These are phyloP conservation scores for Catocala sponsa DNA, from an alignment of 2,888 invertebrate genomes.

Conservation along the genomic window DNA sequence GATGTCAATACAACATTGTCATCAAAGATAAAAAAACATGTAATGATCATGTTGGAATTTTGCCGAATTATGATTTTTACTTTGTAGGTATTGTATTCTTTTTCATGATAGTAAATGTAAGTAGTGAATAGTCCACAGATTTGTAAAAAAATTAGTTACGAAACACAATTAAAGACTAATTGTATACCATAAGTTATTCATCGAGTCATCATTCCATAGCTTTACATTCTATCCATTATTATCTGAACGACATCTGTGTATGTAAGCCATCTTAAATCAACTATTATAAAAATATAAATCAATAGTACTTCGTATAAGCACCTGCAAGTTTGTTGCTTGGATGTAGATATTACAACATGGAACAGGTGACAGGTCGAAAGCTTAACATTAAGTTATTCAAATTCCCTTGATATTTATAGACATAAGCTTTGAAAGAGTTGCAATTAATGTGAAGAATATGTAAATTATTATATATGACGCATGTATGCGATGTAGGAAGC, in stretches of 20 bases:
- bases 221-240: no score
- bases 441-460: constrained; percentile 3
- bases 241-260: no score
- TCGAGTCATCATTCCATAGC: no score
- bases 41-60: neutral
- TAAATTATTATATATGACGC: neutral
- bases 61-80: no score
- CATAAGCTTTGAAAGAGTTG: neutral
- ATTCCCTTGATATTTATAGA: constrained; percentile 7
- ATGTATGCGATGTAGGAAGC: neutral
- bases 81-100: no score
- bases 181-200: no score
- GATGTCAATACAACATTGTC: constrained; percentile 11
- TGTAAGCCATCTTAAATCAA: no score
- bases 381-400: neutral
- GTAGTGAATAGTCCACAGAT: no score
- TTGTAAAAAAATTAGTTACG: no score
- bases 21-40: neutral
- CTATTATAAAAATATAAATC: no score
- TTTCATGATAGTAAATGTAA: no score
- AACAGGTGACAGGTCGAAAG: constrained; percentile 10
- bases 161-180: no score
- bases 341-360: constrained; percentile 22
- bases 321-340: neutral
- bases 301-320: neutral